Evolutionary conservation across 1,140 invertebrate genomes (phyloP), one percentile per base, ranked within the genome.

Genomic region (Rhagoletis zephyria): DNA sequence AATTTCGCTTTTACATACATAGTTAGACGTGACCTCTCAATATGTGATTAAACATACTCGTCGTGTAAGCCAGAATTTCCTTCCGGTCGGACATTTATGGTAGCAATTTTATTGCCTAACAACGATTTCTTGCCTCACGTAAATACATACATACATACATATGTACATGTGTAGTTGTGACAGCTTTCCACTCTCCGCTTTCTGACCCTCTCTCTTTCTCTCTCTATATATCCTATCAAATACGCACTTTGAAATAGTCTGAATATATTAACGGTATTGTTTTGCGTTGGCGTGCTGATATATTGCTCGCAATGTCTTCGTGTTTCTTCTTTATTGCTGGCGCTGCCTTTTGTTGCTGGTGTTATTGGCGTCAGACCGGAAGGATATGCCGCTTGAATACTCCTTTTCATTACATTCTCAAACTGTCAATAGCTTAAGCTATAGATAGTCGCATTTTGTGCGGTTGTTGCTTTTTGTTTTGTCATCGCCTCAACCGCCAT

Each of bases 341-440:
- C 45, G 42, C 42, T 48, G 42, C 42, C 12, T 74, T n/a, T 30
- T 42, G 45, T 45, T 12, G 12, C 40, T 74, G 67, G 65, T 70
- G 19, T 65, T 40, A 65, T 40, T 65, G 65, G 65, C 42, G 67
- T 74, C 45, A 14, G 12, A 16, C 42, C 67, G 42, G 16, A 74
- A 74, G 42, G 42, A 74, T 48, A 74, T 48, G 40, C 42, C 67
- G 67, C 67, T 74, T 74, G 67, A 74, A 48, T 74, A 48, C 42
- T 48, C 12, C 67, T 48, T 74, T 48, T 74, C 42, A 48, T 74
- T 74, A n/a, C 40, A 48, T 48, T 74, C 42, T 74, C 67, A 16
- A n/a, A 42, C 67, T 74, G 42, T n/a, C 42, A 7, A 48, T 74
- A 14, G 30, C 40, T 30, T 7, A 7, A 56, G 51, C 51, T 7